Evolutionary conservation across 2,797 vertebrate genomes (phyloP), one percentile per base, ranked within the genome.

Genomic region (Siniperca obscura): DNA sequence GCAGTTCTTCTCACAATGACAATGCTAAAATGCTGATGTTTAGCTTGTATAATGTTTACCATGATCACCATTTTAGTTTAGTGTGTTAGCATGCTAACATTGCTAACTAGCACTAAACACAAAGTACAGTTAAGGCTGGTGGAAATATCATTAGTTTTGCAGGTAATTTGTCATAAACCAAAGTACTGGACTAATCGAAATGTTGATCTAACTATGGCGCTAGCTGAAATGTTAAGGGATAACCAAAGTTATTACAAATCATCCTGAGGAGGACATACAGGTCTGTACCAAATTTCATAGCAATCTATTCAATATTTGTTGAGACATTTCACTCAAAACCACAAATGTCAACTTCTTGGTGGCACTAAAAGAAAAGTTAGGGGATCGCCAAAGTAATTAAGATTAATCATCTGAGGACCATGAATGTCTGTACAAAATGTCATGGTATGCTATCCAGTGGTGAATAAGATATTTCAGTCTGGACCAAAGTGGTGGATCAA

Each of bases 241-340:
- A 21, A n/a, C 7, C 10, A 44, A 70, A 34, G 4, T 21, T 19
- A 48, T 17, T 36, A 10, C 4, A 72, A 52, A 17, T 13, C 4
- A 52, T 52, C 46, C 46, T 46, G 14, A 65, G 3, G 22, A 44
- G 22, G 36, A 62, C 6, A 62, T 40, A 64, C 6, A 42, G 22
- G 17, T 56, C 27, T 30, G 30, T 27, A 53, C 36, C 38, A 61
- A 55, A 78, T 73, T 59, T 67, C 30, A 30, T 7, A 21, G 44
- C 40, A 70, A 61, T 59, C 27, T 25, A 59, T 61, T 25, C 22
- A 66, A 48, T 48, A 62, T 59, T 25, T 67, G 36, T 73, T 52
- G 9, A 57, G 42, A 66, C 2, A 16, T 60, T 66, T 73, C 30
- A 36, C 36, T 36, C 36, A 36, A 36, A 36, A 36, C 34, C 11